Percentiles rank a stretch among this genome's conserved stretches.
These are phyloP conservation scores for Aphelinus certus DNA, from an alignment of 1,140 invertebrate genomes.

Conservation along the genomic window DNA sequence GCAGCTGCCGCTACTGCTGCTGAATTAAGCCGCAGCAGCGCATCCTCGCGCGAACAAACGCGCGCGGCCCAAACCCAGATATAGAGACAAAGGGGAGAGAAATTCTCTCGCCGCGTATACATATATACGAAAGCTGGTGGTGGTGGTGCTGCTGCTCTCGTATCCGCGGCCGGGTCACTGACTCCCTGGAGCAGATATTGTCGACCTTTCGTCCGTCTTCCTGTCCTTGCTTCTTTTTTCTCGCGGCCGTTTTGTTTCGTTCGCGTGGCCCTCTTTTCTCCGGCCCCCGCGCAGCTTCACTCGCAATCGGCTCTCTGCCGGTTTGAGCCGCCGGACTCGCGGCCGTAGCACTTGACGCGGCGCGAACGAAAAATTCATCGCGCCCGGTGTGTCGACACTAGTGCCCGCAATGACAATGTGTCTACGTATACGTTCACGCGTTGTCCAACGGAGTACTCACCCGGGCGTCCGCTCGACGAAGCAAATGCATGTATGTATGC, in stretches of 20 bases:
- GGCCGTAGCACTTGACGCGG: no score
- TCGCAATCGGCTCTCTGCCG: conserved; percentile 5
- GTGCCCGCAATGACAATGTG: no score
- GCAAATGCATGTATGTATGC: no score
- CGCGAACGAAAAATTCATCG: no score
- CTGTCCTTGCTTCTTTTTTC: conserved; percentile 21
- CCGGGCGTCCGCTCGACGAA: no score
- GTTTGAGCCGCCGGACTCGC: background rate
- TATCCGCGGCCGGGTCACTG: conserved; percentile 5
- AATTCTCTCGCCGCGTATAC: conserved; percentile 12
- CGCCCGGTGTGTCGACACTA: no score
- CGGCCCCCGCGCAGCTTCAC: background rate
- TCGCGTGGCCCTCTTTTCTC: background rate
- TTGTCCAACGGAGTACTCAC: no score
- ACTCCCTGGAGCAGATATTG: conserved; percentile 14
- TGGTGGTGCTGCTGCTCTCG: no score
- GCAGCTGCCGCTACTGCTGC: conserved; percentile 5
- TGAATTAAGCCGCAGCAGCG: conserved; percentile 1
- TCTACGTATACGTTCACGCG: no score
- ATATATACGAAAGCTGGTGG: no score
- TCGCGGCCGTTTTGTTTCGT: background rate
- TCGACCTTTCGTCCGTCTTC: conserved; percentile 30
- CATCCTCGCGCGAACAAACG: background rate
- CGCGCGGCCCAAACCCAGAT: background rate
- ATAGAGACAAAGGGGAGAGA: conserved; percentile 23